phyloP scores from a whole-genome alignment of 2,888 invertebrate species.

The Drosophila setosimentum region DNA sequence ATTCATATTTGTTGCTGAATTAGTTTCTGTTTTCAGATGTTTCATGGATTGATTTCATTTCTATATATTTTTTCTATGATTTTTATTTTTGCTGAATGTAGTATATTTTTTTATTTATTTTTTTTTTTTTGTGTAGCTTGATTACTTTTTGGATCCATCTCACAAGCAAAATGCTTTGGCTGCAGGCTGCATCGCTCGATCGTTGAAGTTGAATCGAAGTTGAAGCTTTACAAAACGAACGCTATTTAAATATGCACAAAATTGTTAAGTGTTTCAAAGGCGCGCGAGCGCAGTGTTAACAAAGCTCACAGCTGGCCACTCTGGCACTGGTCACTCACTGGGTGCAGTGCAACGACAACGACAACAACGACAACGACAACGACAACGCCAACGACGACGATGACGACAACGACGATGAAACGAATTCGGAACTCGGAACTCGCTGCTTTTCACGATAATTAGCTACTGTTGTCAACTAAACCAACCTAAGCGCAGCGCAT shows the following conservation, averaged over 20 bases:
- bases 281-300: constrained; percentile 44
- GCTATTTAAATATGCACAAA: constrained; percentile 55
- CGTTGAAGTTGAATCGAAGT: constrained; percentile 39
- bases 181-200: constrained; percentile 69
- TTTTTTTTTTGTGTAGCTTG: constrained; percentile 17
- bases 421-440: constrained; percentile 38
- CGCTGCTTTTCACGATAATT: constrained; percentile 29
- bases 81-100: neutral
- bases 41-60: neutral
- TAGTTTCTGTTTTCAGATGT: neutral
- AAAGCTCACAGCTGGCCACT: constrained; percentile 44
- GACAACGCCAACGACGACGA: neutral
- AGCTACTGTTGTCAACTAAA: constrained; percentile 51
- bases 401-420: constrained; percentile 9
- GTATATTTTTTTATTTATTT: neutral
- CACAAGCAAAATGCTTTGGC: constrained; percentile 55
- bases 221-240: constrained; percentile 44
- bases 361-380: neutral
- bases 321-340: constrained; percentile 75
- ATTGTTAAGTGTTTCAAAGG: constrained; percentile 22
- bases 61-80: neutral
- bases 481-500: constrained; percentile 58
- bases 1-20: neutral
- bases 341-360: constrained; percentile 38
- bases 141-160: constrained; percentile 85